phyloP scores from a whole-genome alignment of 2,888 invertebrate species.

The Meiosimyza platycephala region DNA sequence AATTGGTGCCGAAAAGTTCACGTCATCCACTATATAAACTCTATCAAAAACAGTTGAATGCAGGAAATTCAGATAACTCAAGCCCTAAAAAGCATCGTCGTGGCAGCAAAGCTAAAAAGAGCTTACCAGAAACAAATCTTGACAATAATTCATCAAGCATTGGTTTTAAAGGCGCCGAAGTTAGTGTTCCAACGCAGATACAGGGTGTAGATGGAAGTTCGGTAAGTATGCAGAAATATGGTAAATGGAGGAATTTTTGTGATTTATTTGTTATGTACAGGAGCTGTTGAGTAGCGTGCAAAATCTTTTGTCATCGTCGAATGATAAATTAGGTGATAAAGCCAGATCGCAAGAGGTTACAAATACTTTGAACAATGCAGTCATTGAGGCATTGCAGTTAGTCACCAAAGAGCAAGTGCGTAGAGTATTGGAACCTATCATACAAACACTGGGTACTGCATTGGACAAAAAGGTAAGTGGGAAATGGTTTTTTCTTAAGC shows the following conservation, averaged over 20 bases:
- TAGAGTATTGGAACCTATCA: conserved; percentile 56
- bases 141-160: conserved; percentile 33
- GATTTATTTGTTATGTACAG: too few species aligned
- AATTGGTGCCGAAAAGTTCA: conserved; percentile 51
- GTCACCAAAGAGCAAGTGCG: conserved; percentile 58
- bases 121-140: neutral
- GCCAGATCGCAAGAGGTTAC: neutral
- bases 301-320: conserved; percentile 7
- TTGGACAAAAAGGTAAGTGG: conserved; percentile 45
- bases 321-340: neutral
- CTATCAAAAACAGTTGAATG: neutral
- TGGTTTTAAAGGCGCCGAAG: conserved; percentile 34
- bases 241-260: too few species aligned
- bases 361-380: conserved; percentile 46
- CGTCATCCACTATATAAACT: neutral
- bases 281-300: conserved; percentile 5
- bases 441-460: conserved; percentile 49
- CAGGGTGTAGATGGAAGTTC: conserved; percentile 40
- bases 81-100: too few species aligned
- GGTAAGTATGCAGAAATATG: conserved; percentile 21
- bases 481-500: neutral
- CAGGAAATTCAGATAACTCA: conserved; percentile 12
- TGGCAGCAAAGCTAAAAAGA: neutral
- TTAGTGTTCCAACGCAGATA: conserved; percentile 47
- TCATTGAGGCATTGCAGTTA: conserved; percentile 55